Evolutionary conservation across 92 coral and sea anemone genomes (phyloP).

Genomic region (Pocillopora meandrina): DNA sequence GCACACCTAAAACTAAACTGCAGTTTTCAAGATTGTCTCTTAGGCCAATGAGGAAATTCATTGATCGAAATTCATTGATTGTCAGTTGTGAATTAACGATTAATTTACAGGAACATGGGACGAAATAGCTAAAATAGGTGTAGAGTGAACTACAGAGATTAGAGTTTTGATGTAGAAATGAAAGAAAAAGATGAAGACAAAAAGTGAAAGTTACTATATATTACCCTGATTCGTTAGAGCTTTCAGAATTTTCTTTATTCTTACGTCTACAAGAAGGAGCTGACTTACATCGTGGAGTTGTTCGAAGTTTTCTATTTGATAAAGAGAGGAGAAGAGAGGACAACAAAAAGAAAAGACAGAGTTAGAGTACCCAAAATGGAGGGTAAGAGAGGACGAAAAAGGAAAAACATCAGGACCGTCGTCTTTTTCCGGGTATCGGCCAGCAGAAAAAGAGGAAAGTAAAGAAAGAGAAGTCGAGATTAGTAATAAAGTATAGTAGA

Average conservation of each 20-base stretch:
- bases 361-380: neutral
- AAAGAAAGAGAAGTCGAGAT: too few species aligned
- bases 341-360: constrained; percentile 3
- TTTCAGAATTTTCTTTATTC: neutral
- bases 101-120: too few species aligned
- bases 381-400: neutral
- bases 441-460: too few species aligned
- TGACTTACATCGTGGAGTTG: constrained; percentile 42
- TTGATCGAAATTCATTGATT: too few species aligned
- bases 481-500: too few species aligned
- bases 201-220: neutral
- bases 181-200: neutral
- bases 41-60: too few species aligned
- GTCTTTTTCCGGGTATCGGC: too few species aligned
- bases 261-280: constrained; percentile 54
- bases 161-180: neutral
- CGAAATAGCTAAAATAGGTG: too few species aligned
- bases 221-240: constrained; percentile 7
- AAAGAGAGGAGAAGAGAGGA: neutral
- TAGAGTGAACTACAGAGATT: neutral
- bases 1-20: too few species aligned
- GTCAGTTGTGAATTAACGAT: too few species aligned
- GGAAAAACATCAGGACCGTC: neutral
- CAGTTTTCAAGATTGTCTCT: too few species aligned
- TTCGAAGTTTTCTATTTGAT: constrained; percentile 7